Conservation (phyloP, 1,140 invertebrate genomes). For the Maconellicoccus hirsutus region DNA sequence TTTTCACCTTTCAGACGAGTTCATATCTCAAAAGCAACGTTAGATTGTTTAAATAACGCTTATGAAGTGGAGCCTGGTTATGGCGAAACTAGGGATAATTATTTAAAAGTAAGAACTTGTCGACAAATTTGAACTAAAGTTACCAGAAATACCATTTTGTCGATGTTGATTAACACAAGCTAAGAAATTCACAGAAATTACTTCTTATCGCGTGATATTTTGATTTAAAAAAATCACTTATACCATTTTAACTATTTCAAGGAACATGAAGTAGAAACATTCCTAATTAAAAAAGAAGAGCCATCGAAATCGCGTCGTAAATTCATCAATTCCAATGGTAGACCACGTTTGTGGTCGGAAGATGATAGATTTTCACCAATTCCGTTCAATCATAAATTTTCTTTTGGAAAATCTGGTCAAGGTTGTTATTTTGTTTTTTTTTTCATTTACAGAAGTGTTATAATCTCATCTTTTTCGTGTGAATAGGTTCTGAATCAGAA, state of each 20-base stretch:
- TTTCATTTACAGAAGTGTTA: not conserved
- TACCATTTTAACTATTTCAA: too few species aligned
- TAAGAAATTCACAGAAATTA: not conserved
- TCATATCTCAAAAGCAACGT: conserved; percentile 78
- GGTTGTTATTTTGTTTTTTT: not conserved
- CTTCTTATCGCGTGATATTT: not conserved
- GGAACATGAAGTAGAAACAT: conserved; percentile 80
- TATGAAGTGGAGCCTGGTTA: conserved; percentile 89
- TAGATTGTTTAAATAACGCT: conserved; percentile 68
- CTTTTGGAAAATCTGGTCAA: not conserved
- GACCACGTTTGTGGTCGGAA: conserved; percentile 33
- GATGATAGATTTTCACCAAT: conserved; percentile 36
- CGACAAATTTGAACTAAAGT: too few species aligned
- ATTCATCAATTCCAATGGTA: conserved; percentile 25
- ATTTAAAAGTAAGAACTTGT: conserved; percentile 60
- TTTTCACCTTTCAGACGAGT: conserved; percentile 52
- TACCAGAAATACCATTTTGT: too few species aligned
- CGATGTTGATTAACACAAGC: not conserved
- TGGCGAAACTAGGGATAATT: conserved; percentile 69
- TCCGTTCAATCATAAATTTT: conserved; percentile 12
- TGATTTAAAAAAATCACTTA: not conserved
- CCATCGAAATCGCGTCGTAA: conserved; percentile 46
- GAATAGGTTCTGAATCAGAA: not conserved
- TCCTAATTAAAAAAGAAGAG: conserved; percentile 76
- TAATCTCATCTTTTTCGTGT: not conserved